Evolutionary conservation across 2,888 invertebrate genomes (phyloP).

Genomic region (Erebia aethiops): DNA sequence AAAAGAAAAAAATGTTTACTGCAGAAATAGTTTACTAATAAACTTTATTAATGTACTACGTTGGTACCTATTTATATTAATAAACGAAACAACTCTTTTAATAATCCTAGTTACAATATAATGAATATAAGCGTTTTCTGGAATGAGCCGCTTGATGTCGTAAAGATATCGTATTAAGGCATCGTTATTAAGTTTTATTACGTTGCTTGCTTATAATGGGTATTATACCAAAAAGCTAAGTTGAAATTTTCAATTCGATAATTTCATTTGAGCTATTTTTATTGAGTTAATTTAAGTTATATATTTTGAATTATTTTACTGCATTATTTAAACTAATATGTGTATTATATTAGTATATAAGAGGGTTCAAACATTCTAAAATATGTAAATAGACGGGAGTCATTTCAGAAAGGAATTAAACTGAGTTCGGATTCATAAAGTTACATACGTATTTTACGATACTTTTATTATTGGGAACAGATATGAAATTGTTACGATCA

Average conservation of each 20-base stretch:
- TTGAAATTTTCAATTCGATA: neutral
- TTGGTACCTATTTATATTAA: too few species aligned
- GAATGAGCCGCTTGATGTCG: slow-evolving; percentile 32
- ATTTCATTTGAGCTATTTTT: neutral
- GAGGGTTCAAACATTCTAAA: slow-evolving; percentile 19
- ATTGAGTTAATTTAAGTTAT: too few species aligned
- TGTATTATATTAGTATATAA: too few species aligned
- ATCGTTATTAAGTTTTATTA: slow-evolving; percentile 40
- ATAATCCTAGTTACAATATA: slow-evolving; percentile 14
- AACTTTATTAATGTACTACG: neutral
- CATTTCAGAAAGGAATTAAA: slow-evolving; percentile 10
- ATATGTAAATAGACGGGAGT: slow-evolving; percentile 23
- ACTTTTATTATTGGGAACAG: neutral
- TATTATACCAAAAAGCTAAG: slow-evolving; percentile 12
- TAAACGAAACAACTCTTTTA: neutral
- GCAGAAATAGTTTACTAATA: too few species aligned
- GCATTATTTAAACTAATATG: too few species aligned
- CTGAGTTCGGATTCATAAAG: slow-evolving; percentile 5
- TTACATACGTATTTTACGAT: neutral
- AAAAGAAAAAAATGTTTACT: too few species aligned
- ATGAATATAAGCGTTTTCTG: slow-evolving; percentile 6
- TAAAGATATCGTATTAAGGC: slow-evolving; percentile 38
- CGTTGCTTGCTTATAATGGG: slow-evolving; percentile 33
- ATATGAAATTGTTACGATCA: too few species aligned
- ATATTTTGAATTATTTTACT: too few species aligned